Evolutionary conservation across 2,113 vertebrate genomes (phyloP), one percentile per base, ranked within the genome.

Genomic region (Pyxicephalus adspersus): DNA sequence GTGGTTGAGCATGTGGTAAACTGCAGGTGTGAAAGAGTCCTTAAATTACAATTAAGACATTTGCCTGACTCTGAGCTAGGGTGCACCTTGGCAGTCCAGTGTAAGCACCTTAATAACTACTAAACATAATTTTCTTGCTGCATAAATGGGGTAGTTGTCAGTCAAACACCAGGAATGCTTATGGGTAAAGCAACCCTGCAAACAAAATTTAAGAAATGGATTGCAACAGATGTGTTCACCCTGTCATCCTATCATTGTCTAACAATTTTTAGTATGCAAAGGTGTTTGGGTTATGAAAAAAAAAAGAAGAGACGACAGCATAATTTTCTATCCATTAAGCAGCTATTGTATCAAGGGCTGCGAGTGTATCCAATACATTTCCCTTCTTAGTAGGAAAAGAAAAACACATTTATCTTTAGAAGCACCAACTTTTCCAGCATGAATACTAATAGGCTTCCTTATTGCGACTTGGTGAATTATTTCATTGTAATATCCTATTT

Each of bases 371-470:
- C 52, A 80, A 80, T 61, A 80, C 66, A 71, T 70, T 80, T 80
- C 25, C 77, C 58, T 80, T 80, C 50, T 70, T 26, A 50, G 23
- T 9, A 58, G 77, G 52, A 38, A 63, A 51, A 51, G 11, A 57
- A 80, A 80, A 80, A 80, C 55, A 72, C 77, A 71, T 80, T 80
- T 71, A 80, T 80, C 77, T 63, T 80, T 71, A 52, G 34, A n/a
- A 71, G 55, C 28, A 31, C 63, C 50, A 3, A 31, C 76, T 64
- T 51, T 29, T 23, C 7, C 64, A 17, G 19, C 19, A 38, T 70
- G 66, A 51, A 80, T 80, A 80, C 77, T 80, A 80, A 80, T 80
- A 19, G n/a, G 55, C 9, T 38, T 50, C 18, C 57, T 71, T 63
- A 63, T 63, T 71, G 20, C 13, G 13, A 1, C 9, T 70, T 25